phyloP scores from a whole-genome alignment of 2,113 vertebrate genomes.

The Lanius collurio region DNA sequence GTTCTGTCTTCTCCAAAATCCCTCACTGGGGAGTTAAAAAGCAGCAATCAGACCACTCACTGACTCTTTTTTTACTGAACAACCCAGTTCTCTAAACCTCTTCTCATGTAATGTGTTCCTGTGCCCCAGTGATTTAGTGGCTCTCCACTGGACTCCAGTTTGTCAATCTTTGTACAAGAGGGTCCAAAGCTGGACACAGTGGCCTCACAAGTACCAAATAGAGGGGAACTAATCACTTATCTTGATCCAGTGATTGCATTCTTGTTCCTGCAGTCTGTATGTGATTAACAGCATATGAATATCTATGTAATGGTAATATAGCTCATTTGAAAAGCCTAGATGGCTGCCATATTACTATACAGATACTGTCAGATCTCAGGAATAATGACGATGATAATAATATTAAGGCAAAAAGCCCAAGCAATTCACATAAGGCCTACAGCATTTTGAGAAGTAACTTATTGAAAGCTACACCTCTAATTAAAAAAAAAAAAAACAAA shows the following conservation, averaged over 20 bases:
- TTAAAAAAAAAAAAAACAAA: background rate
- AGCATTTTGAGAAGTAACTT: background rate
- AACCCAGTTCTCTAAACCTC: background rate
- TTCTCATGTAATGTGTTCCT: fast-evolving
- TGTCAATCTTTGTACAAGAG: background rate
- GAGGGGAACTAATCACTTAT: background rate
- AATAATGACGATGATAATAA: background rate
- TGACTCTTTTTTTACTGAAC: background rate
- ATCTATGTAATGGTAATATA: background rate
- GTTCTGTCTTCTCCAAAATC: background rate
- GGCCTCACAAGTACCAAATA: background rate
- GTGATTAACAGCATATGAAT: background rate
- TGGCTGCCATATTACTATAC: background rate
- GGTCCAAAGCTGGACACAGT: background rate
- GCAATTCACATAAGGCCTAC: background rate
- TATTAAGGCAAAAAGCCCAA: background rate
- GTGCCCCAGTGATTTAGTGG: background rate
- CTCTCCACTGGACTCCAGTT: background rate
- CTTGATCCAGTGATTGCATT: background rate
- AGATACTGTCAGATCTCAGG: background rate
- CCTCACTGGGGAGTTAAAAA: background rate
- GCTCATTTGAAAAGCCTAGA: background rate
- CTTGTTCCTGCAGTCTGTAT: background rate
- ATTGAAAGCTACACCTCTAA: background rate
- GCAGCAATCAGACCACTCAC: background rate